phyloP scores from a whole-genome alignment of 2,888 invertebrate species.

The Mesorhabditis belari region DNA sequence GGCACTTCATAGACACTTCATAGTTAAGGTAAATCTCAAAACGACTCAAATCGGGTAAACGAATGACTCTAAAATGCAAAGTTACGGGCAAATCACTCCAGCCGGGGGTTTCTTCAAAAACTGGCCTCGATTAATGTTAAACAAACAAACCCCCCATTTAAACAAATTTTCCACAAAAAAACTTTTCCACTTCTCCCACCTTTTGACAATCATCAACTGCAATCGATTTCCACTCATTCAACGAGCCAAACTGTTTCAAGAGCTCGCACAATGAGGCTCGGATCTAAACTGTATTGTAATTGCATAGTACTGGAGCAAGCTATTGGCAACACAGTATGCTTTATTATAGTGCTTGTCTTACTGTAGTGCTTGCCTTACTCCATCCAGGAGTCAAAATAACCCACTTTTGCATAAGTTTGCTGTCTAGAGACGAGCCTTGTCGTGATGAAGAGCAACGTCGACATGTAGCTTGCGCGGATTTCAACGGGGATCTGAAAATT shows the following conservation, averaged over 20 bases:
- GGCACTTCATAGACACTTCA: too few relatives aligned
- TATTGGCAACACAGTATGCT: too few relatives aligned
- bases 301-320: too few relatives aligned
- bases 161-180: slow-evolving; percentile 8
- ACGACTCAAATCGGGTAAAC: too few relatives aligned
- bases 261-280: slow-evolving; percentile 42
- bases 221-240: slow-evolving; percentile 33
- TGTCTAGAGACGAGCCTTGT: slow-evolving; percentile 22
- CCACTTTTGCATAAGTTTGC: slow-evolving; percentile 27
- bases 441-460: slow-evolving; percentile 30
- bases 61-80: too few relatives aligned
- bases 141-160: slow-evolving; percentile 13
- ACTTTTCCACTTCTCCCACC: background rate
- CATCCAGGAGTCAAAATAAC: background rate
- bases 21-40: too few relatives aligned
- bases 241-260: slow-evolving; percentile 23
- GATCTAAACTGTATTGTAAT: slow-evolving; percentile 15
- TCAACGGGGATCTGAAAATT: slow-evolving; percentile 30
- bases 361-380: too few relatives aligned
- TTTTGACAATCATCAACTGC: slow-evolving; percentile 22
- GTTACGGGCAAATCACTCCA: too few relatives aligned
- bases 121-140: slow-evolving; percentile 1
- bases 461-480: slow-evolving; percentile 34
- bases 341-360: too few relatives aligned
- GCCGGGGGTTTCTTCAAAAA: too few relatives aligned